Percentiles rank a stretch among this genome's conserved stretches.
Evolutionary conservation across 2,113 vertebrate genomes (phyloP).

Genomic region (Columba janthina): DNA sequence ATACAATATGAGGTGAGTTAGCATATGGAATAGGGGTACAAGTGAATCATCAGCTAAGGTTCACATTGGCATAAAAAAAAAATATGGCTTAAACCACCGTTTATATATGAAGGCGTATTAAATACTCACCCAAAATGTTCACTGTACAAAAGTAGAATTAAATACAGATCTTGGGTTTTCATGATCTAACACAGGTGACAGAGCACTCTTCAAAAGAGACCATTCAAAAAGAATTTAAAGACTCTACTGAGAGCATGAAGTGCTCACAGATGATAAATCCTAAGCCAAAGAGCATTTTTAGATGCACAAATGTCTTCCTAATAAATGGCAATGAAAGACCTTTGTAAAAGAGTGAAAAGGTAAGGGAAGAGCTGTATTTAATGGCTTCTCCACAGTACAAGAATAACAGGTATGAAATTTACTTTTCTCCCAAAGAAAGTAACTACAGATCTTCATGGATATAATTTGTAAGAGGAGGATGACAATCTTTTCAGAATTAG

Average conservation of each 20-base stretch:
- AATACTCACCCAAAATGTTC: slow-evolving; percentile 22
- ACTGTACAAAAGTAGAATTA: neutral
- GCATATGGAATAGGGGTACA: neutral
- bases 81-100: neutral
- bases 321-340: neutral
- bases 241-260: neutral
- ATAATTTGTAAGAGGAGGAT: neutral
- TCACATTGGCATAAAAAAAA: neutral
- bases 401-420: neutral
- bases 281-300: neutral
- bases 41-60: neutral
- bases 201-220: slow-evolving; percentile 56
- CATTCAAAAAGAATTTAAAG: neutral
- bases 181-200: neutral
- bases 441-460: neutral
- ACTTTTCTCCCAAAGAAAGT: neutral
- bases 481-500: neutral
- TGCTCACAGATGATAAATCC: neutral
- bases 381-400: neutral
- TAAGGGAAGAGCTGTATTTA: neutral
- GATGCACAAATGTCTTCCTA: neutral
- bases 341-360: neutral
- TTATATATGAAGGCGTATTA: neutral
- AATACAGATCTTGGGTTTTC: slow-evolving; percentile 44
- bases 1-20: neutral